These are phyloP conservation scores for Sebastes oblongus DNA, from an alignment of 2,797 vertebrate species.

Conservation along the genomic window DNA sequence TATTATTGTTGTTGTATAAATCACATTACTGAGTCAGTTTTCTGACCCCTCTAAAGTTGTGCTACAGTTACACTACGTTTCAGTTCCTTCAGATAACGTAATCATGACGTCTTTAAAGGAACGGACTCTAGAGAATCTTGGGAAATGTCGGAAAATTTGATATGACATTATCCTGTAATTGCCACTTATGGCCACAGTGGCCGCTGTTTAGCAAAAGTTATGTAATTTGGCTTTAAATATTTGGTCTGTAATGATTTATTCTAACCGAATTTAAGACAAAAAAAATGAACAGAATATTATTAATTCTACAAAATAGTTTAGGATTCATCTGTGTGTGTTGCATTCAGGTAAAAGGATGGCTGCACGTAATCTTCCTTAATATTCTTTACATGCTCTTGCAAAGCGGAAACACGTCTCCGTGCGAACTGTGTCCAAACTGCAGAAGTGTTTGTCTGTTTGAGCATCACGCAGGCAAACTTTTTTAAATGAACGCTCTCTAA, in stretches of 20 bases:
- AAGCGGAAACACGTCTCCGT: neutral
- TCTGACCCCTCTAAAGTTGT: neutral
- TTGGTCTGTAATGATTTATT: no score
- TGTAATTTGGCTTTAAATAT: no score
- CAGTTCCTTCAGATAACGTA: neutral
- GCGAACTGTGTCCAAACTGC: neutral
- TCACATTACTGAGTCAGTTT: neutral
- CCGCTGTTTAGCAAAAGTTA: no score
- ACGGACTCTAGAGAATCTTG: no score
- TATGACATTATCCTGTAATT: no score
- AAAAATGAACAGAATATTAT: neutral
- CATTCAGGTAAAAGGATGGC: neutral
- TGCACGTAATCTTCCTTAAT: neutral
- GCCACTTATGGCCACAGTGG: rapidly evolving
- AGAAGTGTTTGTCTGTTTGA: neutral
- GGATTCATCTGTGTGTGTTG: rapidly evolving
- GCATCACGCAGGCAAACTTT: neutral
- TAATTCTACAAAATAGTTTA: neutral
- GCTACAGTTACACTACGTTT: neutral
- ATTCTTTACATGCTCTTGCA: no score
- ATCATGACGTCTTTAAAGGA: neutral
- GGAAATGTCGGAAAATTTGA: rapidly evolving
- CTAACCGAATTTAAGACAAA: neutral
- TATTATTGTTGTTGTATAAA: neutral
- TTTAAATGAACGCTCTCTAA: neutral